These are phyloP conservation scores for Drosophila murphyi DNA, from an alignment of 1,140 invertebrate species.

Conservation along the genomic window DNA sequence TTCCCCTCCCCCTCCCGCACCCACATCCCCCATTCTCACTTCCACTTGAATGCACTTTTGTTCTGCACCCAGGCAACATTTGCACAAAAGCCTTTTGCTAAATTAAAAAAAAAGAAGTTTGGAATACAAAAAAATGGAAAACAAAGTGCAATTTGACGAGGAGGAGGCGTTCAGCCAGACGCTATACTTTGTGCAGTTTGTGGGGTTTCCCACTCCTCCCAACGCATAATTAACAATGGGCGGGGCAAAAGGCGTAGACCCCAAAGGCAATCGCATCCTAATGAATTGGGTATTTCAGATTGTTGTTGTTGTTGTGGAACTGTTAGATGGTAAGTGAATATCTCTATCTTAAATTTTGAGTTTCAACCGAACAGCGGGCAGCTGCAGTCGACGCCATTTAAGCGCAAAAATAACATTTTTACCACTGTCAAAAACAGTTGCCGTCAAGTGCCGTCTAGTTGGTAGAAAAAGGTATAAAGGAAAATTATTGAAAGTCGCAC, in stretches of 20 bases:
- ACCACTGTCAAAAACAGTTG: conserved; percentile 61
- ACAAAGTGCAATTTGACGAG: conserved; percentile 28
- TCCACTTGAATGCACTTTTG: conserved; percentile 74
- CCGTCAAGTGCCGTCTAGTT: conserved; percentile 9
- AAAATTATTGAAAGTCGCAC: conserved; percentile 61
- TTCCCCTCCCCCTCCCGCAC: neutral
- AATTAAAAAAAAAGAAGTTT: conserved; percentile 45
- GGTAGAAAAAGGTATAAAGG: conserved; percentile 22
- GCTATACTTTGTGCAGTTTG: conserved; percentile 29
- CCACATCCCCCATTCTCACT: conserved; percentile 1
- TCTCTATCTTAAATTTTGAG: conserved; percentile 24
- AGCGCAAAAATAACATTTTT: conserved; percentile 63
- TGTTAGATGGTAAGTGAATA: conserved; percentile 2
- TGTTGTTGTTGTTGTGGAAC: neutral
- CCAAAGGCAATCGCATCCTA: conserved; percentile 8
- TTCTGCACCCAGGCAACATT: conserved; percentile 45
- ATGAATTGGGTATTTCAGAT: conserved; percentile 3
- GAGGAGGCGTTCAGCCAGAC: conserved; percentile 9
- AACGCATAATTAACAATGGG: conserved; percentile 40
- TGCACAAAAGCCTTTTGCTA: conserved; percentile 62
- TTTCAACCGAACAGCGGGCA: conserved; percentile 1
- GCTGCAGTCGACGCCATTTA: conserved; percentile 30
- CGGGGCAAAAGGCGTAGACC: neutral
- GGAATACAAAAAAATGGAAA: conserved; percentile 1
- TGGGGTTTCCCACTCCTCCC: conserved; percentile 31